Base-by-base conservation (phyloP, 2,797 vertebrate genomes). In the Platyrinchus mystaceus region DNA sequence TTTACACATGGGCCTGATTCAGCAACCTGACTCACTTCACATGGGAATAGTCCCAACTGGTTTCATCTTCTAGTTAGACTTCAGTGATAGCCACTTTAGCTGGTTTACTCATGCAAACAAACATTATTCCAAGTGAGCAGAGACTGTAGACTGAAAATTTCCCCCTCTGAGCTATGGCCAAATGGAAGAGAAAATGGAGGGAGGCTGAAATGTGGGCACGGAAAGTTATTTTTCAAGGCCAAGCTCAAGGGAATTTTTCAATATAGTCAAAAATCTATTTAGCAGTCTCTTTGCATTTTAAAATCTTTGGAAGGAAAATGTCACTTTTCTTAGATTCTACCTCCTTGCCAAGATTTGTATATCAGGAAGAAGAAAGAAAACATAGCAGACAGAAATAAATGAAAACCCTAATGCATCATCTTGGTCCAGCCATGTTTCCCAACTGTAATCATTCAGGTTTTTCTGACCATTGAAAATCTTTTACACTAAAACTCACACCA, bases 121-220 rank as follows among this genome's bases (percentile, higher is more conserved):
- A 93, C 70, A 80, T 88, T 94, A 94, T 94, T 96, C 89, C 93
- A 96, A 95, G 91, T 91, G 89, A 96, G 70, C 89, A 94, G 85
- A 94, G 88, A 88, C 52, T 82, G 79, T 79, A 70, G 89, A 39
- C 59, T 76, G 83, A 41, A 88, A 91, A 91, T 2, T 1, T 81
- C 36, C n/a, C 32, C 37, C 47, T 30, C 50, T 59, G 39, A 93
- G 74, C 56, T 41, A 56, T 23, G 37, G 41, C 36, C 69, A 93
- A 85, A 63, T 34, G 66, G 53, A 87, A 95, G 32, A 89, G 39
- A 81, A 93, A 83, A 93, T 78, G 79, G 76, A 76, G 8, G 30
- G 14, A 90, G 22, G 18, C 30, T 80, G 55, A 88, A 91, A 86
- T 28, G 6, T 53, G 71, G 81, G 32, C 41, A 56, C 24, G 28